Evolutionary conservation across 1,140 invertebrate species (phyloP), one percentile per base, ranked within the genome.

Genomic region (Aphis craccivora): DNA sequence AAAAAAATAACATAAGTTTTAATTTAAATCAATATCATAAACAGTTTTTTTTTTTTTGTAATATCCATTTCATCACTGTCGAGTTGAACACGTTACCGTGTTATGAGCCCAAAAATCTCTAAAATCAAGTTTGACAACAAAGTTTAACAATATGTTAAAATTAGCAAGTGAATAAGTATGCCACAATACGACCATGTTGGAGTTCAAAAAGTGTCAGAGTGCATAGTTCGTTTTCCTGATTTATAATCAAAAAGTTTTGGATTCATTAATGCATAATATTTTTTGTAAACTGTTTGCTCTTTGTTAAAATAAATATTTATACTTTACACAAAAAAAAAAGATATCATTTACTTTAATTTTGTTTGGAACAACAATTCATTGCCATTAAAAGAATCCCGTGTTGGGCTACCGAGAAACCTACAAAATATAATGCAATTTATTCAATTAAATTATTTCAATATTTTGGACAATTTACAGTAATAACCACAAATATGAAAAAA

Each of bases 81-180:
- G 9, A 37, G 22, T 55, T 40, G 4, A 37, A 55, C 20, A 48
- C 18, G 45, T 35, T 14, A 4, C 2, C 6, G 5, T 55, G 22
- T 37, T 55, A 18, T 0, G 6, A 1, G 8, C 51, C 0, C 37
- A 2, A 40, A 40, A 91, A 91, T 60, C 5, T 30, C 4, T 25
- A 92, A 76, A 81, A 84, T 92, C n/a, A n/a, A 48, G 67, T 92
- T 76, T 91, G 55, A 81, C 43, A 53, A 92, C 60, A 92, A 92
- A 92, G 91, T 92, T 92, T 84, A 84, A 92, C 91, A 81, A 92
- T 92, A 92, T 83, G 91, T 92, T 81, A 92, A 83, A 83, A 92
- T 81, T 92, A 92, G 45, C 60, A 23, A 51, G 43, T 37, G 30
- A 91, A 91, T 81, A 81, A 45, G 45, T 45, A 81, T 14, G 45